Base-by-base conservation (phyloP, 2,113 vertebrate species). In the Kobus ellipsiprymnus region DNA sequence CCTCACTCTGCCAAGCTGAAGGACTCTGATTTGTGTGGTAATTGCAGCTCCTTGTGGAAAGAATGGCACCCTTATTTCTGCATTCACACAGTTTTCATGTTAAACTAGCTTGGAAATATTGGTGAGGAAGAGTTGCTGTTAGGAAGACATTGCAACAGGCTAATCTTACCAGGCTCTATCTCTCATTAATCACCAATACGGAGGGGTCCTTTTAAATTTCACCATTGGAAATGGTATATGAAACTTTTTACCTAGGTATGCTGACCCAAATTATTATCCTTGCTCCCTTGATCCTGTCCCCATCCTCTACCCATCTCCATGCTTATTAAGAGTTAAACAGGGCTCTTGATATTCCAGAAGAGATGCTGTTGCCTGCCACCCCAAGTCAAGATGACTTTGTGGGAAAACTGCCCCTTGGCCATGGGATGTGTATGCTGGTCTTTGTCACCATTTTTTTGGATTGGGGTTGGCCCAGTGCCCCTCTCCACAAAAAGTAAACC, bases 291-390 rank as follows among this genome's bases (percentile, higher is more conserved):
- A 46, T 17, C 57, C 13, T 90, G 14, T 13, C 33, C 77, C 48
- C 9, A 40, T 11, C 46, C n/a, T 36, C 29, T 17, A 55, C 5
- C 62, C 59, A 78, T 97, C 82, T 88, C 67, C 40, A 92, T 82
- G 33, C 54, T 81, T 94, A 9, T 92, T 89, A 95, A 95, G 46
- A 89, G 54, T 54, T 85, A 40, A 95, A 17, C 14, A 86, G 80
- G 60, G 44, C 90, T 97, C 57, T 95, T 97, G 55, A n/a, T 44
- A 89, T 97, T 95, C 48, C 94, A 33, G 36, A 94, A 97, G 78
- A 96, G 44, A 95, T 80, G 30, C 50, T 90, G 3, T 93, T 95
- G 50, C 23, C 19, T 30, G 50, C 17, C 19, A n/a, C 23, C 25
- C 54, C 48, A 7, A 94, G 40, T 97, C 85, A 91, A 62, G 57